A percentile compares a stretch with the other conserved stretches of the same genome.
These are phyloP conservation scores for Pipa parva DNA, from an alignment of 2,113 vertebrate genomes.

Conservation along the genomic window DNA sequence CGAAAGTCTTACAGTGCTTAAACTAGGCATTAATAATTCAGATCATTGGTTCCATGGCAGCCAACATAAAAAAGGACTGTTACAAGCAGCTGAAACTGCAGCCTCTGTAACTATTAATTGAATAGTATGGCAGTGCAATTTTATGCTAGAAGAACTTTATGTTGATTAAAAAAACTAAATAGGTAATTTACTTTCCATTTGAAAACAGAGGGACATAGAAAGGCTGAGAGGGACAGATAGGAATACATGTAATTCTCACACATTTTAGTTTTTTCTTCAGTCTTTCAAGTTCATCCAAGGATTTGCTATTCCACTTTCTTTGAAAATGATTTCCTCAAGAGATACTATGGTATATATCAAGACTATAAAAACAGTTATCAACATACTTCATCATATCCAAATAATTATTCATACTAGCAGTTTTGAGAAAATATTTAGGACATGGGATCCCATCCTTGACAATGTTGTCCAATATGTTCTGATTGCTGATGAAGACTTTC, in stretches of 20 bases:
- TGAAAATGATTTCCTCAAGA: too few species aligned
- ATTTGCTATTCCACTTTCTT: too few species aligned
- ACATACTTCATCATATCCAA: too few species aligned
- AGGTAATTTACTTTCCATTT: constrained; percentile 37
- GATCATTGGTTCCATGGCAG: constrained; percentile 43
- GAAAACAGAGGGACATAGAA: constrained; percentile 6
- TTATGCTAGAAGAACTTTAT: constrained; percentile 25
- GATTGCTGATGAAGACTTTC: too few species aligned
- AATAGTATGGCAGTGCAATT: constrained; percentile 34
- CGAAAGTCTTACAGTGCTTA: constrained; percentile 35
- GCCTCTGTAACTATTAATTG: constrained; percentile 31
- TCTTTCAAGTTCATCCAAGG: too few species aligned
- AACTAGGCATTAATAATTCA: constrained; percentile 45
- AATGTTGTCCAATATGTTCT: too few species aligned
- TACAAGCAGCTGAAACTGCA: constrained; percentile 33
- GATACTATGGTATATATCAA: too few species aligned
- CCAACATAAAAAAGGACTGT: constrained; percentile 33
- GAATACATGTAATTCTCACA: neutral
- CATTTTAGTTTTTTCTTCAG: neutral
- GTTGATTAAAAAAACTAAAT: constrained; percentile 36
- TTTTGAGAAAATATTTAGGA: too few species aligned
- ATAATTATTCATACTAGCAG: too few species aligned
- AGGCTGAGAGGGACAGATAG: neutral
- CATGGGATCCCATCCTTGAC: too few species aligned
- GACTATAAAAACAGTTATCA: too few species aligned